Percentiles rank a stretch among this genome's conserved stretches.
phyloP scores from a whole-genome alignment of 2,888 invertebrate genomes.

The Drosophila vallismaia region DNA sequence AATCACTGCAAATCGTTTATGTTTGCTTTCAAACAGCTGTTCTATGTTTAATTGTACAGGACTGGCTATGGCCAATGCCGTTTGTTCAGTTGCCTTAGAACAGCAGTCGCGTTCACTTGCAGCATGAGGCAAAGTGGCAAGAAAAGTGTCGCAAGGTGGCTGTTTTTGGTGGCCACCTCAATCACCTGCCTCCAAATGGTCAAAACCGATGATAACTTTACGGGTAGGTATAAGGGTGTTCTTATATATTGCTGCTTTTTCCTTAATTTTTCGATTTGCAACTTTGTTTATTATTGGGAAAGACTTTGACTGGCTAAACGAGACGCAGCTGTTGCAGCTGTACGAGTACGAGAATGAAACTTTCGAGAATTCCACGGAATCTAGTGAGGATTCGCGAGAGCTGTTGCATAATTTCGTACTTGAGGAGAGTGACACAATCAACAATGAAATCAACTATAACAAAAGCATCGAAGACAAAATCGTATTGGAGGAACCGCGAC shows the following conservation, averaged over 20 bases:
- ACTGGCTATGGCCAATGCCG: background rate
- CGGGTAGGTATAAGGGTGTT: slow-evolving; percentile 28
- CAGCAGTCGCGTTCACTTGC: background rate
- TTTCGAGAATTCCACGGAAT: slow-evolving; percentile 7
- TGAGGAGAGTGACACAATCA: slow-evolving; percentile 16
- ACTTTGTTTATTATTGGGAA: slow-evolving; percentile 6
- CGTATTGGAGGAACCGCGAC: slow-evolving; percentile 3
- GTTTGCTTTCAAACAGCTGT: slow-evolving; percentile 16
- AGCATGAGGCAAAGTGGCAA: slow-evolving; percentile 15
- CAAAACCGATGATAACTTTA: slow-evolving; percentile 13
- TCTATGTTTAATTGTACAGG: background rate
- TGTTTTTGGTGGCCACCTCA: slow-evolving; percentile 3
- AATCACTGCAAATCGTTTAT: background rate
- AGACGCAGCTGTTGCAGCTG: slow-evolving; percentile 44
- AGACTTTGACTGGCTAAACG: slow-evolving; percentile 42
- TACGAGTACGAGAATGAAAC: slow-evolving; percentile 7
- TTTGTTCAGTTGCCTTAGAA: slow-evolving; percentile 27
- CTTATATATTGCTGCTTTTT: slow-evolving; percentile 4
- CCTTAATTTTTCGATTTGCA: background rate
- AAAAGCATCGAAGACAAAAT: background rate
- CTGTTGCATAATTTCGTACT: background rate
- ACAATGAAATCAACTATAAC: background rate
- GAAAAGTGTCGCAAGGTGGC: slow-evolving; percentile 26
- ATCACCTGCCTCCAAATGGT: slow-evolving; percentile 5
- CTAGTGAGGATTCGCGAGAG: background rate